These are phyloP conservation scores for Sebastes kiyomatsui DNA, from an alignment of 2,797 vertebrate species.

Conservation along the genomic window DNA sequence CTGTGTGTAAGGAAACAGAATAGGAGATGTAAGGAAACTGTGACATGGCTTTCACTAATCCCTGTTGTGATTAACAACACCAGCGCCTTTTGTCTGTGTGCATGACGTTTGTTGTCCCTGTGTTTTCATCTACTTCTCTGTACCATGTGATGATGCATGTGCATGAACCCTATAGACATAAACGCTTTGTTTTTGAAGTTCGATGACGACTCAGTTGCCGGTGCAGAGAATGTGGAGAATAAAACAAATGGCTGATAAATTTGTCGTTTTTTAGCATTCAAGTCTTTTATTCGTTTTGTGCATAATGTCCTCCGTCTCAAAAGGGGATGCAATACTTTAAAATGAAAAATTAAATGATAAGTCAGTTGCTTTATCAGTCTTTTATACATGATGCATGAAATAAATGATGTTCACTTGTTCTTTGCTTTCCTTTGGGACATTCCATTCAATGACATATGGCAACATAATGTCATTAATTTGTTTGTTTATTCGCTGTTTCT, in stretches of 20 bases:
- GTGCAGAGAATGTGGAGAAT: not conserved
- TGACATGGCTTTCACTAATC: slow-evolving; percentile 18
- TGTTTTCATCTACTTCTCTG: not conserved
- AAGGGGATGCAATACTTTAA: not conserved
- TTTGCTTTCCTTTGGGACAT: too few species aligned
- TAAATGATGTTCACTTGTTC: not conserved
- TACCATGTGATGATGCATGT: slow-evolving; percentile 6
- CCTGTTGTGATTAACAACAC: slow-evolving; percentile 20
- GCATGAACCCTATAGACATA: not conserved
- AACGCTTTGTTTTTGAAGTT: slow-evolving; percentile 4
- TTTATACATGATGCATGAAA: not conserved
- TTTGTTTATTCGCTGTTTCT: not conserved
- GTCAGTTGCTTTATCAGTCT: not conserved
- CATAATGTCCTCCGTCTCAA: not conserved
- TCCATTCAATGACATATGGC: too few species aligned
- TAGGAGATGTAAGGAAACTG: not conserved
- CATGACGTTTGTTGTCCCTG: not conserved
- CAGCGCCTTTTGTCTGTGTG: not conserved
- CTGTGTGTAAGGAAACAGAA: not conserved
- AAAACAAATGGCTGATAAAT: slow-evolving; percentile 11
- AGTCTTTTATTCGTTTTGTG: not conserved
- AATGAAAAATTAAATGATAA: not conserved
- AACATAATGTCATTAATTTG: not conserved
- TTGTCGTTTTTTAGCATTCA: not conserved
- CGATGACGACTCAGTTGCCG: not conserved